Evolutionary conservation across 2,113 vertebrate genomes (phyloP), one percentile per base, ranked within the genome.

Genomic region (Crotalus horridus): DNA sequence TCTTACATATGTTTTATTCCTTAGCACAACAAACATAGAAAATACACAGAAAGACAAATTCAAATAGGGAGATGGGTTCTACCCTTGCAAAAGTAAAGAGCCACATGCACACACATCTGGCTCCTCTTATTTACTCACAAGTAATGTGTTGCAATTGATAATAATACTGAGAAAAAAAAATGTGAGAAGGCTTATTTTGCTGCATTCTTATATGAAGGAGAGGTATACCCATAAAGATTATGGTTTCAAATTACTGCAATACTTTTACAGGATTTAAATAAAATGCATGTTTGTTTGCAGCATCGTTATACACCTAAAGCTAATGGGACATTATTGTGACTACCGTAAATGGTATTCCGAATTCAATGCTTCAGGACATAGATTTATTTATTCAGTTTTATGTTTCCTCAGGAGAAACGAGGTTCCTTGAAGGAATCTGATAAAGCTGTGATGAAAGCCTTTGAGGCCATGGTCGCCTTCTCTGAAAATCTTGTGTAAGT

Each of bases 401-500:
- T 93, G 88, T 95, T 29, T 92, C 94, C 92, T 26, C 96, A 99
- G 99, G 97, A 96, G 92, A 99, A 99, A 95, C 98, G 98, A 29
- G 99, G 99, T 86, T 97, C 96, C 85, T 95, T 96, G 43, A 99
- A 98, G 94, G 98, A 98, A 1, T 95, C 96, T 0, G 99, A 99
- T 95, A 99, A 98, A 97, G 94, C 98, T 2, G 92, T 97, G 88
- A 92, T 99, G 59, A 94, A 91, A 48, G 98, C 98, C 95, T 99
- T 99, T 91, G 98, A 99, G 91, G 98, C 98, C 93, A 98, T 99
- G 98, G 99, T 99, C 95, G 96, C 95, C 87, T 99, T 98, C 97
- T 99, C 99, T 9, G 98, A 98, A 95, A 97, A 98, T 94, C 92
- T 96, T 74, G 97, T 97, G 98, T 98, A 93, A 97, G 97, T 97